Evolutionary conservation across 2,888 invertebrate genomes (phyloP).

Genomic region (Pheosia gnoma): DNA sequence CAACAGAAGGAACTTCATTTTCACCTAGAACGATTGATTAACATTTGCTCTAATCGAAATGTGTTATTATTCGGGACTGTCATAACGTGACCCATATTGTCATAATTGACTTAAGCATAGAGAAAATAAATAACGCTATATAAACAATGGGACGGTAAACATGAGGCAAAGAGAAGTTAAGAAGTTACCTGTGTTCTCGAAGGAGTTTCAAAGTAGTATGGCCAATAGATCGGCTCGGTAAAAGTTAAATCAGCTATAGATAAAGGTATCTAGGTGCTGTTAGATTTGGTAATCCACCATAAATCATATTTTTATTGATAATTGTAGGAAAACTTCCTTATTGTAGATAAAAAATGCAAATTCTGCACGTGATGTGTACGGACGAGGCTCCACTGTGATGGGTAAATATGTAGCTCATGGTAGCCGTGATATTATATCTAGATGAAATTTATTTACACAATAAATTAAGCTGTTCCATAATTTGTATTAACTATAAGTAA

Average conservation of each 20-base stretch:
- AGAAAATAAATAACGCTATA: no score
- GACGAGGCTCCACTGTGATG: no score
- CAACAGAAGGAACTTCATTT: conserved; percentile 64
- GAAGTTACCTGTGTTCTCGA: conserved; percentile 46
- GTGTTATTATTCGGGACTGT: not conserved
- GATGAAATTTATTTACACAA: no score
- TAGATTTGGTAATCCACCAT: conserved; percentile 27
- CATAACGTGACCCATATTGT: no score
- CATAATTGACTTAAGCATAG: no score
- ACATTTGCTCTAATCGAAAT: conserved; percentile 5
- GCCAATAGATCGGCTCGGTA: conserved; percentile 4
- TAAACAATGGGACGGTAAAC: no score
- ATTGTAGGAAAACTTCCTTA: conserved; percentile 21
- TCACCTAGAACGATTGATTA: conserved; percentile 39
- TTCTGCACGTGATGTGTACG: not conserved
- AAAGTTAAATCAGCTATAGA: conserved; percentile 32
- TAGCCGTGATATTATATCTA: no score
- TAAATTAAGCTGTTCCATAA: no score
- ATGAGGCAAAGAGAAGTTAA: not conserved
- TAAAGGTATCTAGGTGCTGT: conserved; percentile 20
- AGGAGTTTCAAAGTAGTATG: conserved; percentile 46
- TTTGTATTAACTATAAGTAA: no score
- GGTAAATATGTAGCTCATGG: no score
- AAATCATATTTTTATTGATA: conserved; percentile 15
- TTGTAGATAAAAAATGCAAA: conserved; percentile 10